phyloP scores from a whole-genome alignment of 2,797 vertebrate genomes.

The Thamnophis elegans region DNA sequence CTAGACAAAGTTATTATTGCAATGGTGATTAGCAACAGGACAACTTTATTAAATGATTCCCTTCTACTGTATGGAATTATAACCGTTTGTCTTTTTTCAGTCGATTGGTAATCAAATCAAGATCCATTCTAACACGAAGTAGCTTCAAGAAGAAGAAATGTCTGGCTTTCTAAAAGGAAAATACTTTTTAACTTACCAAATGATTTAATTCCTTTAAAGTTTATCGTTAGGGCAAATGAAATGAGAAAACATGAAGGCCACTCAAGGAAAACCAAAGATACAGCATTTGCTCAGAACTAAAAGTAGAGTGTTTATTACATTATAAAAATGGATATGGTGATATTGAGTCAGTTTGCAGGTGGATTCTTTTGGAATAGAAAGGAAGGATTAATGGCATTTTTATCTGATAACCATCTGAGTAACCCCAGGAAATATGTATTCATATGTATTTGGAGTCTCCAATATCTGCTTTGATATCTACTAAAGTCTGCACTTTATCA shows the following conservation, averaged over 20 bases:
- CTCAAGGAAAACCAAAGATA: slow-evolving; percentile 50
- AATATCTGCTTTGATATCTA: slow-evolving; percentile 26
- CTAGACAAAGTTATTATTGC: neutral
- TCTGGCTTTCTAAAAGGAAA: slow-evolving; percentile 6
- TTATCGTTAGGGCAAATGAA: slow-evolving; percentile 52
- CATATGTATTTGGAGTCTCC: slow-evolving; percentile 7
- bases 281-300: slow-evolving; percentile 43
- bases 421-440: slow-evolving; percentile 35
- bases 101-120: slow-evolving; percentile 27
- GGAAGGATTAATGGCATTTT: slow-evolving; percentile 23
- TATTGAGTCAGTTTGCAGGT: neutral
- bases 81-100: neutral
- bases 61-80: slow-evolving; percentile 10
- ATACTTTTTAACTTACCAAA: slow-evolving; percentile 35
- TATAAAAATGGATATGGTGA: slow-evolving; percentile 1
- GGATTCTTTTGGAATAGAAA: neutral
- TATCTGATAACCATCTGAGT: slow-evolving; percentile 23
- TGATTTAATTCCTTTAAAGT: slow-evolving; percentile 55
- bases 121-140: slow-evolving; percentile 39
- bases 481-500: neutral
- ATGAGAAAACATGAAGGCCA: slow-evolving; percentile 41
- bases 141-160: slow-evolving; percentile 46
- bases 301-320: slow-evolving; percentile 15
- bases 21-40: neutral
- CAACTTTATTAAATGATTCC: neutral